Base-by-base conservation (phyloP, 2,888 invertebrate species). In the Mystacides longicornis region DNA sequence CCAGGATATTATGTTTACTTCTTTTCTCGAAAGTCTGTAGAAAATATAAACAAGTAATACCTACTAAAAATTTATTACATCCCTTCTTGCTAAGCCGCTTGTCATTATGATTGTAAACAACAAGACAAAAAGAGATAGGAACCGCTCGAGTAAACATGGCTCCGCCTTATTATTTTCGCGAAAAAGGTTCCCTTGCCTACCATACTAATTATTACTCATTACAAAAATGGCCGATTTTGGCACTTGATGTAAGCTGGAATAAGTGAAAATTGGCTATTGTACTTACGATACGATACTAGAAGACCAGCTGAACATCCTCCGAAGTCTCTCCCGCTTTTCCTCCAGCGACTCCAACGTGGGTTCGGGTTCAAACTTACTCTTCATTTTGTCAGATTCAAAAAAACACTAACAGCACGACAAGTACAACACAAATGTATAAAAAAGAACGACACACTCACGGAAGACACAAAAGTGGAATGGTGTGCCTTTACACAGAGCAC, bases 241-340 rank as follows among this genome's bases (percentile, higher is more conserved):
- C 27, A 27, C 27, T 7, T 27, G 27, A 7, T 27, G 37, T 37
- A 14, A 37, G 16, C 37, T 14, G n/a, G n/a, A n/a, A n/a, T n/a
- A 7, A 37, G 37, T n/a, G 37, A 37, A 37, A 37, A 37, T 14
- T n/a, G 16, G 16, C 3, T 37, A 37, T n/a, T 7, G 14, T 7
- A 59, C 57, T 60, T 51, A 57, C 57, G 48, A 45, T 7, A 70
- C 73, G 67, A 64, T 74, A 69, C 72, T 79, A 55, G 72, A 74
- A 63, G 81, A 81, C 82, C 82, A 82, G 66, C 81, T 82, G 64
- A 82, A 82, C 81, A 82, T 81, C 63, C 75, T 76, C 61, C 74
- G 77, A 62, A 81, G 76, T 65, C 77, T 72, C 63, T 81, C 81
- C 51, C 23, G 54, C 31, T 56, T 58, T 16, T n/a, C 14, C 3